phyloP scores from a whole-genome alignment of 2,888 invertebrate species.

The Ophraella communa region DNA sequence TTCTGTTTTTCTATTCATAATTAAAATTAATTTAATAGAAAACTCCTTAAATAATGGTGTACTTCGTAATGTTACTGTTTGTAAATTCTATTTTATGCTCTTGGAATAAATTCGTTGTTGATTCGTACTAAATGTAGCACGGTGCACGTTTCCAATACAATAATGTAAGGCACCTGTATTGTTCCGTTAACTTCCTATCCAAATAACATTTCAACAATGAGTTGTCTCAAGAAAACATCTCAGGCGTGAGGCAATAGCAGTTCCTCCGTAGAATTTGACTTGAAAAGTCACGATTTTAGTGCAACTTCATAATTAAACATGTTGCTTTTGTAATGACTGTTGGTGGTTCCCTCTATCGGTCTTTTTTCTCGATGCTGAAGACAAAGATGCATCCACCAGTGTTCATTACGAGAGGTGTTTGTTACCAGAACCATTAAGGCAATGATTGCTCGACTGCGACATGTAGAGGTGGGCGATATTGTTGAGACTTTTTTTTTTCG shows the following conservation, averaged over 20 bases:
- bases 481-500: background rate
- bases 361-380: conserved; percentile 27
- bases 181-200: conserved; percentile 11
- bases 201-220: conserved; percentile 22
- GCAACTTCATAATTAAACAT: conserved; percentile 59
- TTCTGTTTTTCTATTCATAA: no score
- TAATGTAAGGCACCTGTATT: conserved; percentile 17
- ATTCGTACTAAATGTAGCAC: no score
- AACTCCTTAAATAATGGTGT: no score
- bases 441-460: conserved; percentile 41
- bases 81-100: no score
- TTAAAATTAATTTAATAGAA: no score
- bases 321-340: conserved; percentile 45
- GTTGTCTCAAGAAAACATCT: conserved; percentile 42
- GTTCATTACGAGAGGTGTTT: conserved; percentile 48
- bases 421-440: conserved; percentile 47
- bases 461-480: conserved; percentile 21
- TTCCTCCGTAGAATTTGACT: conserved; percentile 52
- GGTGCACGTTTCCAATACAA: background rate
- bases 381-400: conserved; percentile 39
- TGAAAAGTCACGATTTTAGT: conserved; percentile 57
- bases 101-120: no score
- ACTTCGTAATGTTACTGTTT: no score
- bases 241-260: conserved; percentile 49
- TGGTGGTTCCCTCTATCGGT: conserved; percentile 27